Conservation (phyloP, 2,888 invertebrate species). For the Ichneumoninae sp. region DNA sequence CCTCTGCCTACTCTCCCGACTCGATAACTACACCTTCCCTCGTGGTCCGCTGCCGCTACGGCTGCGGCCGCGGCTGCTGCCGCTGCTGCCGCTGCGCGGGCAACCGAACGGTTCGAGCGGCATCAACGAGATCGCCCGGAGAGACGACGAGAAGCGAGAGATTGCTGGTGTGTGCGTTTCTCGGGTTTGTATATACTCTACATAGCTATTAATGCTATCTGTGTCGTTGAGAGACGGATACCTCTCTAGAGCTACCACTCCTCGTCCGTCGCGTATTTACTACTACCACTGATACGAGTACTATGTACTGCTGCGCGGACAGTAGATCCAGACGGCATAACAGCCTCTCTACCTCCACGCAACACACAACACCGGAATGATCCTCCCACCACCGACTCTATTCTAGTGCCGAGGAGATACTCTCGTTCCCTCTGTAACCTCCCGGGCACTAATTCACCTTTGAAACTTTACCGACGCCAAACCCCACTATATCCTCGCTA, state of each 20-base stretch:
- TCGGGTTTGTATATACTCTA: conserved; percentile 25
- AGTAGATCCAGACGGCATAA: conserved; percentile 48
- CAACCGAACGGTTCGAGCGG: conserved; percentile 32
- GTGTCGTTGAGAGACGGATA: conserved; percentile 36
- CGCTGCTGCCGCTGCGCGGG: not conserved
- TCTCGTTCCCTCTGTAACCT: conserved; percentile 74
- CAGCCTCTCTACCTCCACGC: conserved; percentile 61
- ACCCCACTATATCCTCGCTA: conserved; percentile 54
- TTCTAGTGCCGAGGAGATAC: conserved; percentile 64
- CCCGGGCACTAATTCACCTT: conserved; percentile 77
- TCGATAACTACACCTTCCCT: conserved; percentile 60
- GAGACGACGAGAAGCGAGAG: conserved; percentile 33
- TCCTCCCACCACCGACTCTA: conserved; percentile 69
- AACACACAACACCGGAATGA: conserved; percentile 58
- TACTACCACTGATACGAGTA: not conserved
- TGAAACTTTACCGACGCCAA: conserved; percentile 74
- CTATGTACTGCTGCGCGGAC: conserved; percentile 46
- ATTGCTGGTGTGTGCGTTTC: conserved; percentile 51
- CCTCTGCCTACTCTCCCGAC: conserved; percentile 51
- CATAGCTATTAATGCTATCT: conserved; percentile 47
- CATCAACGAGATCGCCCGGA: conserved; percentile 64
- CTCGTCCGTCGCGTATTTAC: conserved; percentile 12
- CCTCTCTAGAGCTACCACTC: conserved; percentile 56
- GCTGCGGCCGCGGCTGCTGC: not conserved
- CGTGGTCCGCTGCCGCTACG: conserved; percentile 39